Evolutionary conservation across 2,113 vertebrate genomes (phyloP).

Genomic region (Tetrax tetrax): DNA sequence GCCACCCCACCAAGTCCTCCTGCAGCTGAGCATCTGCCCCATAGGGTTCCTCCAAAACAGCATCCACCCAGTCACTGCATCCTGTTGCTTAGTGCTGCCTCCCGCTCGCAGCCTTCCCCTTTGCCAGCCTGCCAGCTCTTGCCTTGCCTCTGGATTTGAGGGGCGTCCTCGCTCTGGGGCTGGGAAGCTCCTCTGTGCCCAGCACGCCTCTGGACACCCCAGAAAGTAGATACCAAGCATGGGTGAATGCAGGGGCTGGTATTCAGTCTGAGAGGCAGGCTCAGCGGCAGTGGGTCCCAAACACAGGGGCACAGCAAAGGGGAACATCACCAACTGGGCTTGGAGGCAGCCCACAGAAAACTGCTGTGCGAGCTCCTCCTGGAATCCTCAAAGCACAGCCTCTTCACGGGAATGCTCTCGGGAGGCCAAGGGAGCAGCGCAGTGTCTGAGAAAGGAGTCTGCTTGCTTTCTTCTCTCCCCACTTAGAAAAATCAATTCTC

Average conservation of each 20-base stretch:
- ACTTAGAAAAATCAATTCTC: background rate
- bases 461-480: background rate
- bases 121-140: background rate
- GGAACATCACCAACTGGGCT: background rate
- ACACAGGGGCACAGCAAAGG: background rate
- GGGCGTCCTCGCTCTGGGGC: background rate
- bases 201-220: background rate
- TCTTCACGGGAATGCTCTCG: background rate
- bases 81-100: background rate
- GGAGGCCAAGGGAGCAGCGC: background rate
- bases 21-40: background rate
- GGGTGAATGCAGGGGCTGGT: background rate
- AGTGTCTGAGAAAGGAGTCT: background rate
- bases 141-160: background rate
- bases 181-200: background rate
- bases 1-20: background rate
- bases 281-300: accelerated
- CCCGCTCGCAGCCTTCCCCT: background rate
- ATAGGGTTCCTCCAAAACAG: background rate
- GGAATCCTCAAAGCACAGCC: background rate
- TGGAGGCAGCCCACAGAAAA: background rate
- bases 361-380: background rate
- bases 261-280: background rate
- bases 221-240: background rate
- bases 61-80: background rate